These are phyloP conservation scores for Emys orbicularis DNA, from an alignment of 2,797 vertebrate species.

Conservation along the genomic window DNA sequence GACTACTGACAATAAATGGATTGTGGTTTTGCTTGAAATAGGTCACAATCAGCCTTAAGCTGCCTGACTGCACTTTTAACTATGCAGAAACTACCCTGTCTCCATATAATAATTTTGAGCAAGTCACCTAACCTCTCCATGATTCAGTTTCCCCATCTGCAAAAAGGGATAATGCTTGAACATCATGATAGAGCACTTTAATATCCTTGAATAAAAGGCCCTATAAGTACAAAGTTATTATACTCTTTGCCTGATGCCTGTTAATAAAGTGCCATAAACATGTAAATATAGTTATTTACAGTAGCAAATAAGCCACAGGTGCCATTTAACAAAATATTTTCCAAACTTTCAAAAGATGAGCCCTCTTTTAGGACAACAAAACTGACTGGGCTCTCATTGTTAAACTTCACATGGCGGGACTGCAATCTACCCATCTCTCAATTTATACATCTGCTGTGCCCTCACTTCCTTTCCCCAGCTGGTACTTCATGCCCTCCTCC, in stretches of 20 bases:
- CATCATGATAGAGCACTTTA: not conserved
- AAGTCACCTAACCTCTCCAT: not conserved
- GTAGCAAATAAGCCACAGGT: not conserved
- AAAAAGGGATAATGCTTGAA: not conserved
- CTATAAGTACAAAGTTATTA: not conserved
- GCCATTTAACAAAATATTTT: constrained; percentile 8
- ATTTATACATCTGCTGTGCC: constrained; percentile 30
- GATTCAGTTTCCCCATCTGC: constrained; percentile 17
- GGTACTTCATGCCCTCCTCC: constrained; percentile 12
- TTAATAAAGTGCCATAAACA: not conserved
- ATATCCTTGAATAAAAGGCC: not conserved
- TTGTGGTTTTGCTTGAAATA: no score
- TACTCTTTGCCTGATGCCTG: not conserved
- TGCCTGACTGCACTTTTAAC: not conserved
- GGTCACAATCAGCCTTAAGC: not conserved
- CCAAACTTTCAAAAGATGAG: not conserved
- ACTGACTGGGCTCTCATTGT: not conserved
- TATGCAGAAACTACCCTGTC: not conserved
- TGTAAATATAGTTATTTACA: not conserved
- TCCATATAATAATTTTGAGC: not conserved
- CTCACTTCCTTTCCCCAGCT: constrained; percentile 24
- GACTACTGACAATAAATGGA: no score
- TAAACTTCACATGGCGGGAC: no score
- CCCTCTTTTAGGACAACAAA: constrained; percentile 15
- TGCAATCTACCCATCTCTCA: not conserved